Conservation (phyloP, 2,113 vertebrate species). For the Cichladusa arquata region DNA sequence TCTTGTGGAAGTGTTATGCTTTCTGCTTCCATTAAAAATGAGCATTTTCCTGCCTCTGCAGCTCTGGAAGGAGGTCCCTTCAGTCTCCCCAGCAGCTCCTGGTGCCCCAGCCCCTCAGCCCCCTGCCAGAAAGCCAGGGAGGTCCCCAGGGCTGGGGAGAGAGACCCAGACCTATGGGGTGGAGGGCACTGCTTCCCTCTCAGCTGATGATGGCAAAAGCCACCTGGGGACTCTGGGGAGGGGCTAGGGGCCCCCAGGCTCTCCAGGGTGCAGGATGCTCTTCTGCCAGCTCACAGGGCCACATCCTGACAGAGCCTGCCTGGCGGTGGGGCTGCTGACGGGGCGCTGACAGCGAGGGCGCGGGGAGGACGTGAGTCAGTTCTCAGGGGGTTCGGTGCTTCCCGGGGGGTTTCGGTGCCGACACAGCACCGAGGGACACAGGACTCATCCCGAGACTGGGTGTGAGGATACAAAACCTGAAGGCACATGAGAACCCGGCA, state of each 20-base stretch:
- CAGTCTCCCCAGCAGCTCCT: not conserved
- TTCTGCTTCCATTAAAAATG: slow-evolving; percentile 9
- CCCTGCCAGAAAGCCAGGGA: not conserved
- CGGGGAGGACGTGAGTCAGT: not conserved
- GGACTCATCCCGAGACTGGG: not conserved
- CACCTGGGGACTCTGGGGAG: not conserved
- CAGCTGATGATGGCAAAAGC: not conserved
- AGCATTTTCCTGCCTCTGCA: not conserved
- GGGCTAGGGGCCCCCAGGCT: not conserved
- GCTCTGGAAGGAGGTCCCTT: not conserved
- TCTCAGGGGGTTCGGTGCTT: not conserved
- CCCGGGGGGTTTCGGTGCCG: not conserved
- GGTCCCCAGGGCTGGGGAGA: fast-evolving
- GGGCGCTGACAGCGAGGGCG: fast-evolving
- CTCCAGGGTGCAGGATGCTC: not conserved
- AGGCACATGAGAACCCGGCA: fast-evolving
- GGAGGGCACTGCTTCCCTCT: fast-evolving
- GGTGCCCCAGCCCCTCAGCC: fast-evolving
- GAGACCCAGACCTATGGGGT: fast-evolving
- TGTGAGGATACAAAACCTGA: not conserved
- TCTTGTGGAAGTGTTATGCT: not conserved
- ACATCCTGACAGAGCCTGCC: not conserved
- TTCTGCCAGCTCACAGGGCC: fast-evolving
- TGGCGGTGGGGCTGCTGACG: not conserved
- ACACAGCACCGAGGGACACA: fast-evolving